These are phyloP conservation scores for Poliocrania exsul DNA, from an alignment of 2,797 vertebrate genomes.

Conservation along the genomic window DNA sequence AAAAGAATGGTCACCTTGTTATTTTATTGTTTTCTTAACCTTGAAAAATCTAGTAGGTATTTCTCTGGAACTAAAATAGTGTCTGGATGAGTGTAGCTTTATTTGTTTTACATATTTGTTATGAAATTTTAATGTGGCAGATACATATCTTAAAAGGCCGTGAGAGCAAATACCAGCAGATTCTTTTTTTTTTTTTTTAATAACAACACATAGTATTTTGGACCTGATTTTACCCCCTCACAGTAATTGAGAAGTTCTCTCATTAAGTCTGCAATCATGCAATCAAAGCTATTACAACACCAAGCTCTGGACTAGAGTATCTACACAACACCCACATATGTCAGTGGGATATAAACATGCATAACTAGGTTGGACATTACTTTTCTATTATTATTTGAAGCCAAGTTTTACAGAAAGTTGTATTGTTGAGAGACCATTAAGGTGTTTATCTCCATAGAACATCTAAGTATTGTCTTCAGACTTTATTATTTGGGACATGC, in stretches of 20 bases:
- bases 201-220: not conserved
- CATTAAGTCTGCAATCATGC: not conserved
- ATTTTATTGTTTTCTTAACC: conserved; percentile 29
- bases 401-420: conserved; percentile 26
- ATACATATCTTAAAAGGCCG: not conserved
- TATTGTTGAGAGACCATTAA: conserved; percentile 9
- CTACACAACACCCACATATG: not conserved
- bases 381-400: conserved; percentile 45
- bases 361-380: conserved; percentile 10
- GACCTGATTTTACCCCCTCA: not conserved
- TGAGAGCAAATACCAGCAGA: not conserved
- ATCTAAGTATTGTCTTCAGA: conserved; percentile 19
- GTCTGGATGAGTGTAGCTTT: not conserved
- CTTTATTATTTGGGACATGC: conserved; percentile 5
- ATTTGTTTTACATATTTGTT: not conserved
- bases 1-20: not conserved
- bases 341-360: not conserved
- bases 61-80: not conserved
- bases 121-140: not conserved
- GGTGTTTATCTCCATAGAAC: conserved; percentile 46
- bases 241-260: not conserved
- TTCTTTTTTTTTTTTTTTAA: not conserved
- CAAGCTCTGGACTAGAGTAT: not conserved
- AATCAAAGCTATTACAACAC: not conserved
- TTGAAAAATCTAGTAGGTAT: not conserved